Evolutionary conservation across 1,140 invertebrate genomes (phyloP), one percentile per base, ranked within the genome.

Genomic region (Drosophila gunungcola): DNA sequence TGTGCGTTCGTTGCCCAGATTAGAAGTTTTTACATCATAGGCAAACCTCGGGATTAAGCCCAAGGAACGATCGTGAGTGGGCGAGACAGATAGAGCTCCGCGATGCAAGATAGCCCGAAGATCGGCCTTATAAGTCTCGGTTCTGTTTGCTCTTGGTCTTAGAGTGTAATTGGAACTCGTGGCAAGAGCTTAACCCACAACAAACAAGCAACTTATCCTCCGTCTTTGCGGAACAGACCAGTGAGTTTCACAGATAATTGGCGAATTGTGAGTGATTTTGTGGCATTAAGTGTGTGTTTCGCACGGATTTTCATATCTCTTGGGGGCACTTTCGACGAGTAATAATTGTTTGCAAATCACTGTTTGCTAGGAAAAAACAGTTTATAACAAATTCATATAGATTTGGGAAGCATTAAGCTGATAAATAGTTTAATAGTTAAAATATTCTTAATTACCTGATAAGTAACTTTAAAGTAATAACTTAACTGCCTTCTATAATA

Each of bases 81-180:
- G 51, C 63, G 60, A 9, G 9, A 39, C 39, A 38, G 32, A 49
- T 9, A 51, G 38, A 41, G 53, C 16, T 25, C 11, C 12, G 9
- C 16, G 55, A 45, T 34, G 25, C 29, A 25, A 3, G 12, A 27
- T 11, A 41, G 7, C 29, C 11, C 38, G 1, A 12, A 41, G 27
- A 57, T 9, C 27, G 32, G 41, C 67, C 21, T 58, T 73, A 73
- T 73, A 73, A 73, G 55, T 45, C 54, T 21, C 36, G 6, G 69
- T 34, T 16, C 27, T 11, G 27, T 27, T 45, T 48, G 27, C 4
- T 21, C n/a, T 38, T 32, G 49, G 34, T 74, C 72, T 74, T 74
- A 74, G 72, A 74, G 13, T 42, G 58, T 64, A 74, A 74, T 74
- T 74, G 72, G 51, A 64, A 63, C 57, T 64, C 72, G 72, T 64